Percentiles rank a stretch among this genome's conserved stretches.
phyloP scores from a whole-genome alignment of 2,797 vertebrate genomes.

The Tokudaia tokunoshimensis region DNA sequence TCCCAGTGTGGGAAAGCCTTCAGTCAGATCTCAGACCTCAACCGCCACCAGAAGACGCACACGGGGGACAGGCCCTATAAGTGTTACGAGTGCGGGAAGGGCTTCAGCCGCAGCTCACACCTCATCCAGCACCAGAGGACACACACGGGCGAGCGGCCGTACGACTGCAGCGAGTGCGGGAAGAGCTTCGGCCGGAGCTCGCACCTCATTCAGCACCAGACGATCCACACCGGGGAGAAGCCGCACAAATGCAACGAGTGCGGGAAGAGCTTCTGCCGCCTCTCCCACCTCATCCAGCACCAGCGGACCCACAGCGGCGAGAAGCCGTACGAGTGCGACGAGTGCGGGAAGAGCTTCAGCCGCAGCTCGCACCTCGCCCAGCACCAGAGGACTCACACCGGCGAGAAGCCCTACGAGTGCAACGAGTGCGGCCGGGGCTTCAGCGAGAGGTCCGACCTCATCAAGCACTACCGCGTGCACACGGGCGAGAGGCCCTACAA shows the following conservation, averaged over 20 bases:
- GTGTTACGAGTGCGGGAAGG: slow-evolving; percentile 83
- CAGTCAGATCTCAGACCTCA: slow-evolving; percentile 82
- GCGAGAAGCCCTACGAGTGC: slow-evolving; percentile 85
- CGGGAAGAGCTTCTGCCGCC: slow-evolving; percentile 84
- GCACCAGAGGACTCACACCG: slow-evolving; percentile 85
- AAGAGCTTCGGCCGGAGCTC: slow-evolving; percentile 84
- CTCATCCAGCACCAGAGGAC: slow-evolving; percentile 84
- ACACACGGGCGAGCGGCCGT: slow-evolving; percentile 81
- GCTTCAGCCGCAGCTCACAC: slow-evolving; percentile 84
- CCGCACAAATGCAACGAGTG: slow-evolving; percentile 84
- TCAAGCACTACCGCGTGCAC: slow-evolving; percentile 85
- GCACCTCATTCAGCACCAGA: slow-evolving; percentile 84
- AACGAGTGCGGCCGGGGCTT: slow-evolving; percentile 85
- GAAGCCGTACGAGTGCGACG: slow-evolving; percentile 84
- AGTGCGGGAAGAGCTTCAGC: slow-evolving; percentile 86
- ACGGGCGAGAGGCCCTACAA: slow-evolving; percentile 85
- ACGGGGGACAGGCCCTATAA: slow-evolving; percentile 82
- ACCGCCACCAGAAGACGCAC: slow-evolving; percentile 83
- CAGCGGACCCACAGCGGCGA: slow-evolving; percentile 86
- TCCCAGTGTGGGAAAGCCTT: slow-evolving; percentile 85
- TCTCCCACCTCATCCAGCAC: slow-evolving; percentile 84
- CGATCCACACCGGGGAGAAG: slow-evolving; percentile 85
- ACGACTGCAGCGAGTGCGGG: slow-evolving; percentile 83
- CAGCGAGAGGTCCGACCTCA: slow-evolving; percentile 85
- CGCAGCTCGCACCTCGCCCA: slow-evolving; percentile 85